Evolutionary conservation across 2,888 invertebrate genomes (phyloP).

Genomic region (Xanthia icteritia): DNA sequence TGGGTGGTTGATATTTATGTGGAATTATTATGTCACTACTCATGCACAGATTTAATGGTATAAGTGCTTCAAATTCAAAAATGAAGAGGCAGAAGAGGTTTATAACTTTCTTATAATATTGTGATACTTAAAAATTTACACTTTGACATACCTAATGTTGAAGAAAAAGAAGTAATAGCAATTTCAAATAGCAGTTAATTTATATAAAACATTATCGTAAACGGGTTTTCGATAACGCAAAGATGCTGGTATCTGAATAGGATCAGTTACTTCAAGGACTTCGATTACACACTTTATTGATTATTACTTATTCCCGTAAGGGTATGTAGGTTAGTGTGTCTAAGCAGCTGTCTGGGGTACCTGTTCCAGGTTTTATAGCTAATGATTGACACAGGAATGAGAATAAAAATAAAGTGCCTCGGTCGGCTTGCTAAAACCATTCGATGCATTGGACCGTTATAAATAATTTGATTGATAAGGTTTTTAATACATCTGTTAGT

Average conservation of each 20-base stretch:
- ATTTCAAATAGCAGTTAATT: not conserved
- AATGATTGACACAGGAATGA: constrained; percentile 13
- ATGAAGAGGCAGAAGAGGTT: not conserved
- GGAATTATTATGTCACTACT: constrained; percentile 32
- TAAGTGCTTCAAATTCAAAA: not conserved
- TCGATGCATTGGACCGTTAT: not conserved
- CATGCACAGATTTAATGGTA: constrained; percentile 15
- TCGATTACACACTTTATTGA: constrained; percentile 11
- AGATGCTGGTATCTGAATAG: constrained; percentile 29
- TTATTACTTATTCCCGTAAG: constrained; percentile 22
- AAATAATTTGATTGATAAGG: not conserved
- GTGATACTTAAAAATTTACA: not conserved
- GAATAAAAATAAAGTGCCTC: constrained; percentile 16
- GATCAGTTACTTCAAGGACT: constrained; percentile 35
- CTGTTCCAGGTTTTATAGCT: constrained; percentile 35
- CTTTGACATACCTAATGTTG: not conserved
- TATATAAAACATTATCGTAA: not conserved
- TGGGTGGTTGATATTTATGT: constrained; percentile 55
- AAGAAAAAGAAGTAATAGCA: not conserved
- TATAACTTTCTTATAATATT: not conserved
- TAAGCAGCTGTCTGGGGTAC: constrained; percentile 50
- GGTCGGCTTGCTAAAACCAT: not conserved
- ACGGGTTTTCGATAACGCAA: constrained; percentile 5
- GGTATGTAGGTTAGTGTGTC: constrained; percentile 45
- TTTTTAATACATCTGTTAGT: constrained; percentile 15